These are phyloP conservation scores for Umimayanthus chanpuru DNA, from an alignment of 92 coral and sea anemone genomes.

Conservation along the genomic window DNA sequence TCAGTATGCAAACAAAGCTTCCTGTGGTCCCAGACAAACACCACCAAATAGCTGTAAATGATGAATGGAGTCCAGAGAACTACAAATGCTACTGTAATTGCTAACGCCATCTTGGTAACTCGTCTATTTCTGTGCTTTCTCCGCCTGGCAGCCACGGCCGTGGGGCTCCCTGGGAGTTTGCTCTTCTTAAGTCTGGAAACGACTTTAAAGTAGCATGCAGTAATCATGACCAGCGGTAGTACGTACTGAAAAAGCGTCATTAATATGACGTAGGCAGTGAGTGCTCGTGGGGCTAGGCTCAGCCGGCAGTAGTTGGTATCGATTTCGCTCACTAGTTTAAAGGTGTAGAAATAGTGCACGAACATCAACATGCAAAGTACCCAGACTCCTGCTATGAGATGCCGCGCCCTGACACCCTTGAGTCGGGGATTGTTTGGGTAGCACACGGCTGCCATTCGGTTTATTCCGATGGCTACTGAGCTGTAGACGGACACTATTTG, in stretches of 20 bases:
- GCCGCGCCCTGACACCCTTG: not conserved
- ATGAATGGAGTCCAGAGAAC: slow-evolving; percentile 35
- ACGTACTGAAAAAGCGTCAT: slow-evolving; percentile 19
- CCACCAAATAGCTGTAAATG: not conserved
- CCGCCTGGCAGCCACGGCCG: not conserved
- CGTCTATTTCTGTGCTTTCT: slow-evolving; percentile 24
- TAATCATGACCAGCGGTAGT: slow-evolving; percentile 15
- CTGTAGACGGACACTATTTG: slow-evolving; percentile 26
- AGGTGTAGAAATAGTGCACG: slow-evolving; percentile 25
- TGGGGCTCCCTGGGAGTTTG: slow-evolving; percentile 11
- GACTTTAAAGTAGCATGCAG: slow-evolving; percentile 14
- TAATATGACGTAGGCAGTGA: slow-evolving; percentile 23
- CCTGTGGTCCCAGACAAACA: slow-evolving; percentile 1
- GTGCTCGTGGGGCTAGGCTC: not conserved
- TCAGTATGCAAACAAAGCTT: not conserved
- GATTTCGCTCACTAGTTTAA: not conserved
- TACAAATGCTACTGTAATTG: slow-evolving; percentile 22
- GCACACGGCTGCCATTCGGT: not conserved
- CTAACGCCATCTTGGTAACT: slow-evolving; percentile 16
- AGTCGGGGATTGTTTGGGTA: not conserved
- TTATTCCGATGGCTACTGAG: slow-evolving; percentile 17
- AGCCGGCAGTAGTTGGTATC: not conserved
- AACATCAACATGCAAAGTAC: slow-evolving; percentile 6
- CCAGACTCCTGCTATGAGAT: slow-evolving; percentile 11
- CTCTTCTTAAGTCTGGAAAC: not conserved